phyloP scores from a whole-genome alignment of 2,113 vertebrate species.

The Cebus imitator region DNA sequence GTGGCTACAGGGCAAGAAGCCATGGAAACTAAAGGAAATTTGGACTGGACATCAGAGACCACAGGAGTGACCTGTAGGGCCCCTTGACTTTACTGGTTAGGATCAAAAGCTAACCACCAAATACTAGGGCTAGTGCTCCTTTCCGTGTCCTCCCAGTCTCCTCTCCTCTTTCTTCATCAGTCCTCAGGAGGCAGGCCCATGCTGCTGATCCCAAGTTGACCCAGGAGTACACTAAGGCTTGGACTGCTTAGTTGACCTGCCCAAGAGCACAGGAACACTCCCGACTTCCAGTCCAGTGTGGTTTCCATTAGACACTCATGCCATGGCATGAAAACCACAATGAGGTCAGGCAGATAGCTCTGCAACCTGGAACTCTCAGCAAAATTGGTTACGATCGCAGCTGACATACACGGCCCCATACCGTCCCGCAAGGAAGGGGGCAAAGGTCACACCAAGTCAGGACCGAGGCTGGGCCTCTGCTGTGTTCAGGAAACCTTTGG shows the following conservation, averaged over 20 bases:
- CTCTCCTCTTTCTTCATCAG: neutral
- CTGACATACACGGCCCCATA: neutral
- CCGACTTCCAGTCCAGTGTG: neutral
- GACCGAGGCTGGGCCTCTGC: neutral
- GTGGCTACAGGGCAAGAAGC: neutral
- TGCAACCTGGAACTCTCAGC: conserved; percentile 26
- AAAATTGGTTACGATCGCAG: neutral
- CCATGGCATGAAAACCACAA: neutral
- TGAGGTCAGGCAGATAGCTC: conserved; percentile 46
- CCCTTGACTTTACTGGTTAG: neutral
- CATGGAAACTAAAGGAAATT: neutral
- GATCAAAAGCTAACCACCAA: neutral
- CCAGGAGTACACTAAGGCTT: neutral
- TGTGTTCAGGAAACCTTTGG: neutral
- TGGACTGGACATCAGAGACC: neutral
- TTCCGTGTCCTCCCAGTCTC: neutral
- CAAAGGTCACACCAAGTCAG: neutral
- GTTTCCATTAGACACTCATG: conserved; percentile 15
- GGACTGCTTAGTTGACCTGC: neutral
- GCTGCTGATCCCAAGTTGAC: neutral
- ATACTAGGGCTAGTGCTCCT: neutral
- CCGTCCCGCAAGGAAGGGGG: neutral
- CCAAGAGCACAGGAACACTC: neutral
- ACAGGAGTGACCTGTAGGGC: neutral
- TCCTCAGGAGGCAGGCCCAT: neutral